Percentiles rank a stretch among this genome's conserved stretches.
phyloP scores from a whole-genome alignment of 2,797 vertebrate genomes.

The Microctenopoma steveboyesi region DNA sequence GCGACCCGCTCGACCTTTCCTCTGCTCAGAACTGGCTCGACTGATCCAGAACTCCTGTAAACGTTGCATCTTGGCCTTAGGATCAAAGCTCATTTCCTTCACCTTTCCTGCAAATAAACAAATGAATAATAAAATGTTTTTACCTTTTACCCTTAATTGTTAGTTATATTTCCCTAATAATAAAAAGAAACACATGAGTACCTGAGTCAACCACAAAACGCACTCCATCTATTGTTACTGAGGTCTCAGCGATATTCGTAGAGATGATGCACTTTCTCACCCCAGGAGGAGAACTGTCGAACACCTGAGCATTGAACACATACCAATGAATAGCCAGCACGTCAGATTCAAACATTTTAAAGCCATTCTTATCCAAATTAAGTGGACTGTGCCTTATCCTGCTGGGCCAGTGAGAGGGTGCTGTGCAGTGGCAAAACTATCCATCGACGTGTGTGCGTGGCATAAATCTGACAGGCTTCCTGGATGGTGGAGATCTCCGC shows the following conservation, averaged over 20 bases:
- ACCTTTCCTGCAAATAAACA: constrained; percentile 86
- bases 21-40: constrained; percentile 92
- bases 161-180: neutral
- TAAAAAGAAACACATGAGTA: constrained; percentile 51
- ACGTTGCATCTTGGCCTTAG: constrained; percentile 91
- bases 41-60: constrained; percentile 99
- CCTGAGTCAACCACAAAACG: constrained; percentile 94
- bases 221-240: constrained; percentile 93
- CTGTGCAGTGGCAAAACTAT: constrained; percentile 91
- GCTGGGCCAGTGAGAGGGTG: constrained; percentile 88
- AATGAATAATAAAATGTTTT: neutral
- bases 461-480: constrained; percentile 89
- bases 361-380: neutral
- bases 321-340: neutral
- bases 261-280: constrained; percentile 95
- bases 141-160: neutral
- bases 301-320: constrained; percentile 81
- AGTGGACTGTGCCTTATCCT: constrained; percentile 88
- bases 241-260: constrained; percentile 96
- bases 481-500: constrained; percentile 89
- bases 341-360: neutral
- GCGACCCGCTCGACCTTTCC: constrained; percentile 92
- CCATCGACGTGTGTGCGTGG: constrained; percentile 88
- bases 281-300: constrained; percentile 89
- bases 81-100: constrained; percentile 95